Percentiles rank a stretch among this genome's conserved stretches.
Evolutionary conservation across 2,113 vertebrate genomes (phyloP).

Genomic region (Anseranas semipalmata): DNA sequence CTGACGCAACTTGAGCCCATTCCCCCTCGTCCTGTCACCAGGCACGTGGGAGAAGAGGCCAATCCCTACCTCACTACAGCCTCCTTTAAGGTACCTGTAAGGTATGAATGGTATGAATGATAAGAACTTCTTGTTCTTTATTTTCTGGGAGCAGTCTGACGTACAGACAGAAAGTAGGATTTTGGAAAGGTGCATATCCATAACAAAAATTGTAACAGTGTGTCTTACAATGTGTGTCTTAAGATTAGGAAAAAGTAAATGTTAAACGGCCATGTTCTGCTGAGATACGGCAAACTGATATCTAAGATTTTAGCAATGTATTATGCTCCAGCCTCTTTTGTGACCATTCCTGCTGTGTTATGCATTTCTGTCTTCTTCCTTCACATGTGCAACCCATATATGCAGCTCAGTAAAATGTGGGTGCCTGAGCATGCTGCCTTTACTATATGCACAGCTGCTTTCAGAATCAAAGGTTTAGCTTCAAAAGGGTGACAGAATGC

Average conservation of each 20-base stretch:
- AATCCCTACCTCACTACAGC: too few relatives aligned
- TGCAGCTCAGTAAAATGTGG: background rate
- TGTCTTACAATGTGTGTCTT: background rate
- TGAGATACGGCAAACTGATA: background rate
- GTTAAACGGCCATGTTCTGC: background rate
- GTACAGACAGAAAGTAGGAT: background rate
- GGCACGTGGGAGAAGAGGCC: too few relatives aligned
- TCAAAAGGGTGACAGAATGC: background rate
- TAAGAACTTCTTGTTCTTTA: background rate
- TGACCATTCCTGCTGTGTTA: background rate
- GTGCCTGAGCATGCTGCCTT: background rate
- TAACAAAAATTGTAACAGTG: background rate
- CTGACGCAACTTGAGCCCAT: too few relatives aligned
- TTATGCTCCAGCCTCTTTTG: background rate
- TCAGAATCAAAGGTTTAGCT: background rate
- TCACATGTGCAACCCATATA: background rate
- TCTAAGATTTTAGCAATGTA: background rate
- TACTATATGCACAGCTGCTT: background rate
- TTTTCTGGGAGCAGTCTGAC: background rate
- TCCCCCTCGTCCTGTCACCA: too few relatives aligned
- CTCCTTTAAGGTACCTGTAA: too few relatives aligned
- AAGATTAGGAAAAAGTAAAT: background rate
- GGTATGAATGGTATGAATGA: rapidly evolving
- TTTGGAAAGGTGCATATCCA: background rate
- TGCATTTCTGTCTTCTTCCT: background rate